Base-by-base conservation (phyloP, 2,797 vertebrate species). In the Betta splendens region DNA sequence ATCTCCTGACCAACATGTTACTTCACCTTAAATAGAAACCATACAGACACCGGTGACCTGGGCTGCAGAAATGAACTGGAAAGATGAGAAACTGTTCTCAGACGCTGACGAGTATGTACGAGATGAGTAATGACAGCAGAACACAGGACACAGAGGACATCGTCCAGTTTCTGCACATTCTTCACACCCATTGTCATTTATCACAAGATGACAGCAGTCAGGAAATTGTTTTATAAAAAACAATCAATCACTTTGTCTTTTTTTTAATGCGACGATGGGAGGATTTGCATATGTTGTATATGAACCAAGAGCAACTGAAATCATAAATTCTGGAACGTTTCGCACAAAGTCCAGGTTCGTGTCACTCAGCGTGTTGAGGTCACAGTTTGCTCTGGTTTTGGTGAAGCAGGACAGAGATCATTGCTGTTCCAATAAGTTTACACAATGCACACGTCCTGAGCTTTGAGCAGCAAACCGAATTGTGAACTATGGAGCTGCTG, bases 101-200 rank as follows among this genome's bases (percentile, higher is more conserved):
- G 13, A 62, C 52, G 64, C 61, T 18, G 48, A 5, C 49, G 18
- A 35, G 39, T 25, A 39, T 33, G 16, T 45, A 37, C 13, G 3
- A 1, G 44, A 56, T 45, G 26, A 71, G 47, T 21, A 58, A 66
- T 56, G 43, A 50, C 39, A n/a, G 8, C 31, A 38, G 25, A 13
- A 7, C 46, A 15, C 40, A 15, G 23, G 47, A 32, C 28, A 15
- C n/a, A 13, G 28, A 52, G 21, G 28, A 16, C 53, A 21, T 51
- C 23, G 33, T 35, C 13, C 17, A n/a, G 25, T 43, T 64, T 52
- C 25, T 7, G 37, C 32, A 25, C n/a, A 48, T 51, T 64, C 38
- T 57, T 68, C 46, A 67, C 5, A 0, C 0, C 9, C 37, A 18
- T 22, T 62, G 20, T 83, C 58, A 20, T 83, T 69, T 32, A 42